Evolutionary conservation across 2,888 invertebrate species (phyloP), one percentile per base, ranked within the genome.

Genomic region (Choreutis nemorana): DNA sequence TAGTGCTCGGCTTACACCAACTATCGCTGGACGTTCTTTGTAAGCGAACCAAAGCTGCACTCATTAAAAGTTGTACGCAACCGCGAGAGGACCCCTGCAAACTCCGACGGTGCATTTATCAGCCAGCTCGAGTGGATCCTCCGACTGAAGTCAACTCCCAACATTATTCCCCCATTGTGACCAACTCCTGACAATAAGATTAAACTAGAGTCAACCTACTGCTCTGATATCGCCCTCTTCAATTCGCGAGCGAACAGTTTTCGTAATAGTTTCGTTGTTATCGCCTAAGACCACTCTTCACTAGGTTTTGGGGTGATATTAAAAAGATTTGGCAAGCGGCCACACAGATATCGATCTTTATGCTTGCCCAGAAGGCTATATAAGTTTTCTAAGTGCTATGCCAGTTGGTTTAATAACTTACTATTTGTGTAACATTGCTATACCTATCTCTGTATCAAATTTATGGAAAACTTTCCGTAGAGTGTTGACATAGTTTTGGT

Each of bases 261-360:
- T 60, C 61, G 63, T 67, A 71, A 67, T 70, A 72, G 67, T 72
- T 73, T 67, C 70, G 73, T 73, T 77, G 72, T 75, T 75, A 75
- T 77, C 67, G 58, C 54, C 50, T 50, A 53, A 64, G 67, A 68
- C 70, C 67, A 66, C 68, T 73, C 65, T 61, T 66, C 64, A 63
- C 60, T 62, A 60, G 56, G 62, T 61, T 67, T 60, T 62, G 60
- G 57, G 66, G 63, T 56, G 71, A 73, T 78, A 77, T 77, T 77
- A 77, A 77, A 77, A 75, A 77, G 73, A 73, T 75, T 73, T 78
- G 78, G 78, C 77, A 70, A 49, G 52, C 57, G 48, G 75, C 77
- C 78, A 78, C 58, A 50, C 41, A 60, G 77, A 75, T 78, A 77
- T 75, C 68, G 75, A 78, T 77, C 77, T 75, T 73, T 66, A 73